Evolutionary conservation across 2,888 invertebrate species (phyloP).

Genomic region (Sepioteuthis lessoniana): DNA sequence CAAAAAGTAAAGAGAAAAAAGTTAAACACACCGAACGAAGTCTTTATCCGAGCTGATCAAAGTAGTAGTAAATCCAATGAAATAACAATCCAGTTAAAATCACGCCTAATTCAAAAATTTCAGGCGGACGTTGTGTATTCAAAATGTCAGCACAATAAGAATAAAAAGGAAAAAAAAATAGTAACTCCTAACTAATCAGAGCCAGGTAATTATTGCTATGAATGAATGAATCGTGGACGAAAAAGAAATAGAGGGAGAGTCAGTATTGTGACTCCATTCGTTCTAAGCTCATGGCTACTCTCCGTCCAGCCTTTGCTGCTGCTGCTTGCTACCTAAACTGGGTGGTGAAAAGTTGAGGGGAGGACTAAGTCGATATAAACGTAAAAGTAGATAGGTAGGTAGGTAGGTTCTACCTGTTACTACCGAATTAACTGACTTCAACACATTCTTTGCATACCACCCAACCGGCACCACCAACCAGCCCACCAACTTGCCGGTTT

Average conservation of each 20-base stretch:
- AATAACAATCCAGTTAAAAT: background rate
- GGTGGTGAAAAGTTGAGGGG: background rate
- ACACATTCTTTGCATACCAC: background rate
- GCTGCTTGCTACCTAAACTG: background rate
- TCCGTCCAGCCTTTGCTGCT: background rate
- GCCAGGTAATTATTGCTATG: background rate
- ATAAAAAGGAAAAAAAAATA: background rate
- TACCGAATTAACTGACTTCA: conserved; percentile 33
- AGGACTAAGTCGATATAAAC: background rate
- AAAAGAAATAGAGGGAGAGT: background rate
- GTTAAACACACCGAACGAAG: too few species aligned
- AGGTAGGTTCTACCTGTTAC: background rate
- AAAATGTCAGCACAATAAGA: background rate
- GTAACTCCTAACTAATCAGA: background rate
- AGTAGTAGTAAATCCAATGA: background rate
- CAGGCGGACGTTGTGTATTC: background rate
- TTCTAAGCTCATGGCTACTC: background rate
- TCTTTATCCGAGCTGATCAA: background rate
- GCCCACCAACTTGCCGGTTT: background rate
- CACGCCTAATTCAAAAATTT: background rate
- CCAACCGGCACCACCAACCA: background rate
- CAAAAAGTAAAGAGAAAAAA: too few species aligned
- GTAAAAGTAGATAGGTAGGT: background rate
- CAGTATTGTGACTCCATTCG: background rate
- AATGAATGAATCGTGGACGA: background rate